Percentiles rank a stretch among this genome's conserved stretches.
Evolutionary conservation across 2,888 invertebrate genomes (phyloP).

Genomic region (Torymus tubicola): DNA sequence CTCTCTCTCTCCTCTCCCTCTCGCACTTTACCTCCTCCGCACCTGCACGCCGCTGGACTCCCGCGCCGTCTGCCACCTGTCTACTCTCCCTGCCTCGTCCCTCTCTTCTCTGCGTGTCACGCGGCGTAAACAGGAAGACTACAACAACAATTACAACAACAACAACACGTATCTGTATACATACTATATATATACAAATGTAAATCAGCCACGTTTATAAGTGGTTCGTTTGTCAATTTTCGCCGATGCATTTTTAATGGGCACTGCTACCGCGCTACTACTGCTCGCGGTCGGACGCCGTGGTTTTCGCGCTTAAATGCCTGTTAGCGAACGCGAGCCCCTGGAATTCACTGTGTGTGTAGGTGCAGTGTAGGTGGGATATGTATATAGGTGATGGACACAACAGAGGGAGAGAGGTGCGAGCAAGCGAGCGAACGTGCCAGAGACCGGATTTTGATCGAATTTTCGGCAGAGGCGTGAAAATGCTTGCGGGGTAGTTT

Average conservation of each 20-base stretch:
- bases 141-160: too few relatives aligned
- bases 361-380: too few relatives aligned
- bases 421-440: background rate
- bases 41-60: slow-evolving; percentile 18
- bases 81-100: slow-evolving; percentile 36
- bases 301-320: too few relatives aligned
- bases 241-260: slow-evolving; percentile 29
- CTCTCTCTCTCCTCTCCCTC: too few relatives aligned
- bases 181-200: background rate
- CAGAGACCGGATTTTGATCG: background rate
- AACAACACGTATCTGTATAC: background rate
- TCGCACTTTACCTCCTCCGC: too few relatives aligned
- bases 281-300: background rate
- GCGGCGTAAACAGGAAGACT: background rate
- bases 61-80: slow-evolving; percentile 61
- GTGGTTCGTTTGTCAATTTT: slow-evolving; percentile 30
- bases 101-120: slow-evolving; percentile 12
- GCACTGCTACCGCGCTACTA: background rate
- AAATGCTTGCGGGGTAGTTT: too few relatives aligned
- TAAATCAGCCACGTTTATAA: background rate
- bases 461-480: too few relatives aligned
- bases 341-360: too few relatives aligned
- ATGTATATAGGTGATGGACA: too few relatives aligned
- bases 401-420: too few relatives aligned
- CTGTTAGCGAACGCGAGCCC: too few relatives aligned